phyloP scores from a whole-genome alignment of 2,888 invertebrate species.

The Pinctada fucata region DNA sequence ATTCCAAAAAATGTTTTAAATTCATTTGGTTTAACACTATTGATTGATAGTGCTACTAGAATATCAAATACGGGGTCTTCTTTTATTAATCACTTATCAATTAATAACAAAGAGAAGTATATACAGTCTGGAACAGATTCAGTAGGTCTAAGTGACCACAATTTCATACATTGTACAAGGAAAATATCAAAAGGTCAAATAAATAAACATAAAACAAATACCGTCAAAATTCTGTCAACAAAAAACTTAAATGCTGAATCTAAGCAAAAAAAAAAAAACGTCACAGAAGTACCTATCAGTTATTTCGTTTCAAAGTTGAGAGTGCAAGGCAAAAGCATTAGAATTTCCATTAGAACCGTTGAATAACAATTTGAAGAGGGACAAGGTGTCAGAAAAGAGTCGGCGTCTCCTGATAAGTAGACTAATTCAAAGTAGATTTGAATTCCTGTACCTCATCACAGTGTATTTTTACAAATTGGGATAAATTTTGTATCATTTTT shows the following conservation, averaged over 20 bases:
- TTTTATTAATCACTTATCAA: slow-evolving; percentile 13
- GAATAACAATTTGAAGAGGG: too few species aligned
- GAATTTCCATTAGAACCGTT: too few species aligned
- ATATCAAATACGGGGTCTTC: slow-evolving; percentile 7
- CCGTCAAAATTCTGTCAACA: slow-evolving; percentile 12
- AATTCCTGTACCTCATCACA: slow-evolving; percentile 1
- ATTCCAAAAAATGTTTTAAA: slow-evolving; percentile 3
- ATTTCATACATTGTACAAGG: slow-evolving; percentile 4
- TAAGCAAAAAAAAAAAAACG: too few species aligned
- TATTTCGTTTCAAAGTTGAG: too few species aligned
- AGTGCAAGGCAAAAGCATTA: too few species aligned
- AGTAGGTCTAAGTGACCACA: slow-evolving; percentile 19
- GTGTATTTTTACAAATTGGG: slow-evolving; percentile 16
- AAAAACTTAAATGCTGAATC: slow-evolving; percentile 6
- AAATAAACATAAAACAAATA: background rate
- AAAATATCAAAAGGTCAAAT: slow-evolving; percentile 6
- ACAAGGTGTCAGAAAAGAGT: too few species aligned
- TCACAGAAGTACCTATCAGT: too few species aligned
- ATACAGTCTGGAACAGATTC: slow-evolving; percentile 7
- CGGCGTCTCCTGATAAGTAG: background rate
- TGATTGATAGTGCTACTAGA: slow-evolving; percentile 6
- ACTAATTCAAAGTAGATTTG: background rate
- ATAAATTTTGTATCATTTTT: slow-evolving; percentile 23
- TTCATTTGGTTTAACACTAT: slow-evolving; percentile 7
- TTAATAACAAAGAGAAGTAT: slow-evolving; percentile 14